phyloP scores from a whole-genome alignment of 2,797 vertebrate species.

The Chromis chromis region DNA sequence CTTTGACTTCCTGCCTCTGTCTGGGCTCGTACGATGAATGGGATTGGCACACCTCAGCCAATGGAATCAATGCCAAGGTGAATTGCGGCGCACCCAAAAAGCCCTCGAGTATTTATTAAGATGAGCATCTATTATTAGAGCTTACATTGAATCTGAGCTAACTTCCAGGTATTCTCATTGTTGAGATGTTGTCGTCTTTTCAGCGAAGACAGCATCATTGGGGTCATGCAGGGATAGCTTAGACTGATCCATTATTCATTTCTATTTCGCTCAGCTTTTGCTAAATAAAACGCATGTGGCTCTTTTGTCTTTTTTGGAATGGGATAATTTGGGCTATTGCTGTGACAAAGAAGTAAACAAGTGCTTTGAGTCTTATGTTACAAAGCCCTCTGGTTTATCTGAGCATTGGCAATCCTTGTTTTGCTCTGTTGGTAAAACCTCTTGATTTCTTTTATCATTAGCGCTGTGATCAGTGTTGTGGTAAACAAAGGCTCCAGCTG shows the following conservation, averaged over 20 bases:
- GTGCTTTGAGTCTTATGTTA: conserved; percentile 40
- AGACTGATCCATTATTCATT: conserved; percentile 28
- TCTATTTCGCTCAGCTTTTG: conserved; percentile 18
- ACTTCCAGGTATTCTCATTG: conserved; percentile 2
- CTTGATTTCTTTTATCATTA: conserved; percentile 44
- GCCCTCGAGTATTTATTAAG: conserved; percentile 46
- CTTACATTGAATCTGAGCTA: background rate
- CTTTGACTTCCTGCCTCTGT: conserved; percentile 45
- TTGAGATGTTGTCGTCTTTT: background rate
- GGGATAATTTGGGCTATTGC: conserved; percentile 35
- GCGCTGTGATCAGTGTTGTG: conserved; percentile 43
- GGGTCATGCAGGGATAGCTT: conserved; percentile 25
- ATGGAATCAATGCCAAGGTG: conserved; percentile 38
- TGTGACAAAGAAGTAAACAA: conserved; percentile 47
- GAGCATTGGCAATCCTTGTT: conserved; percentile 26
- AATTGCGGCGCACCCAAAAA: conserved; percentile 42
- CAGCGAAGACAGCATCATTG: too few relatives aligned
- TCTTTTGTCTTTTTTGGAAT: conserved; percentile 38
- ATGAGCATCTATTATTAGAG: conserved; percentile 59
- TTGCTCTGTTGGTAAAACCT: conserved; percentile 26
- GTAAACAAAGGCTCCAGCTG: conserved; percentile 37
- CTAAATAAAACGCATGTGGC: conserved; percentile 49
- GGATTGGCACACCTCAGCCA: conserved; percentile 52
- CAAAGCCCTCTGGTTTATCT: conserved; percentile 50
- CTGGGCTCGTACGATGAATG: conserved; percentile 44